Conservation (phyloP, 64 coral and sea anemone genomes). For the Montipora sp. region DNA sequence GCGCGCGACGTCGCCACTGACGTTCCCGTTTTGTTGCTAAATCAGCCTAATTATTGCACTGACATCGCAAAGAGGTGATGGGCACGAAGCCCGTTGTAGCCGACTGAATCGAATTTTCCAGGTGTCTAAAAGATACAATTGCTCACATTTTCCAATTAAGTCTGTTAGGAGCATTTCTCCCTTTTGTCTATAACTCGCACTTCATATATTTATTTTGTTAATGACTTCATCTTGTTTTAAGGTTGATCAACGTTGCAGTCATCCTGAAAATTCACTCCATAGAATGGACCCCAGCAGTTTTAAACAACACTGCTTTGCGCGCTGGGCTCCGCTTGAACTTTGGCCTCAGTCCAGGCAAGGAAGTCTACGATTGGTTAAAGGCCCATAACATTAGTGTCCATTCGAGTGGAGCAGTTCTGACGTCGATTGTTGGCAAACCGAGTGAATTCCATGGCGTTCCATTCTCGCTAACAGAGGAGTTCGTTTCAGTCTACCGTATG, state of each 20-base stretch:
- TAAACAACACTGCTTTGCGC: slow-evolving; percentile 76
- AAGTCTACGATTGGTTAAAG: slow-evolving; percentile 61
- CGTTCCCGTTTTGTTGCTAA: no score
- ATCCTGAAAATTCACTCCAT: slow-evolving; percentile 86
- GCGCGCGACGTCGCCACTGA: no score
- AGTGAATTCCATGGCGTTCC: slow-evolving; percentile 60
- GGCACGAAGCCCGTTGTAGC: no score
- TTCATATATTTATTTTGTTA: not conserved
- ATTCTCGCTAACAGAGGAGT: slow-evolving; percentile 83
- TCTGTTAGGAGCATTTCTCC: no score
- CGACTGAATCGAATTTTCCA: no score
- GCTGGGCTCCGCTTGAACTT: slow-evolving; percentile 69
- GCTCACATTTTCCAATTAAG: no score
- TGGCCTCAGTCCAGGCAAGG: slow-evolving; percentile 69
- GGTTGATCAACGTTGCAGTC: slow-evolving; percentile 76
- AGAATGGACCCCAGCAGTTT: slow-evolving; percentile 81
- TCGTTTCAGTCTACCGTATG: slow-evolving; percentile 86
- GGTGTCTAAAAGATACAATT: no score
- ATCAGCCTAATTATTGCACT: no score
- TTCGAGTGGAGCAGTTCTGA: slow-evolving; percentile 4
- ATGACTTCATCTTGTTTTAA: not conserved
- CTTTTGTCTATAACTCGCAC: no score
- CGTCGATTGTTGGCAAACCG: slow-evolving; percentile 63
- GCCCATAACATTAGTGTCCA: slow-evolving; percentile 55
- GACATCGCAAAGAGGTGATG: no score